These are phyloP conservation scores for Diacarnus erythraeanus DNA, from an alignment of 37 sponge, comb jelly and placozoan species.

Conservation along the genomic window DNA sequence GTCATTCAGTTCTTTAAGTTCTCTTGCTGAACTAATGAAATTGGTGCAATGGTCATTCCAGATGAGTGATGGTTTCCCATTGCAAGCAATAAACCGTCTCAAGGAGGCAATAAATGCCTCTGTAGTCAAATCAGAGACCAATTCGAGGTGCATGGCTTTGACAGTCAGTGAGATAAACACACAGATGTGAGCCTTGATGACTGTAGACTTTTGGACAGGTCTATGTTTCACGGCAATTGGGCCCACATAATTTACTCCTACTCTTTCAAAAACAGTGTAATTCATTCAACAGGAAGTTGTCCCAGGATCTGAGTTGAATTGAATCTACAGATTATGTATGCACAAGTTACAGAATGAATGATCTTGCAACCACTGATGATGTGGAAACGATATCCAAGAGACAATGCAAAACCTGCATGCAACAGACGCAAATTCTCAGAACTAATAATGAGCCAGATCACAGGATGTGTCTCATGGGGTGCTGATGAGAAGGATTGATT, in stretches of 20 bases:
- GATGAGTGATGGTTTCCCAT: conserved; percentile 16
- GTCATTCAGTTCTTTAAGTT: conserved; percentile 11
- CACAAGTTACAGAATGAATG: neutral
- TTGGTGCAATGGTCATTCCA: conserved; percentile 40
- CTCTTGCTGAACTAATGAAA: conserved; percentile 21
- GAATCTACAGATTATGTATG: conserved; percentile 20
- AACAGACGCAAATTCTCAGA: too few relatives aligned
- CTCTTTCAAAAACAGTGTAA: conserved; percentile 3
- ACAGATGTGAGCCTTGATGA: conserved; percentile 29
- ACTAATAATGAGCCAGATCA: too few relatives aligned
- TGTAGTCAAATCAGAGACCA: conserved; percentile 12
- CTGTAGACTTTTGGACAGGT: neutral
- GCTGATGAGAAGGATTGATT: too few relatives aligned
- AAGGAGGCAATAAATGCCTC: conserved; percentile 30
- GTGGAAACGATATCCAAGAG: too few relatives aligned
- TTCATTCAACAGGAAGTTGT: conserved; percentile 20
- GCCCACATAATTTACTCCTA: conserved; percentile 23
- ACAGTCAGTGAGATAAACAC: conserved; percentile 19
- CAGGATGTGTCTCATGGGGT: too few relatives aligned
- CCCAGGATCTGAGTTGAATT: conserved; percentile 20
- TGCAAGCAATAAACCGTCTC: conserved; percentile 14
- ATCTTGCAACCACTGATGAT: conserved; percentile 4
- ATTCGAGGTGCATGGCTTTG: conserved; percentile 15
- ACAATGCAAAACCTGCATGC: too few relatives aligned
- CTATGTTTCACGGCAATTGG: conserved; percentile 21